Evolutionary conservation across 2,888 invertebrate genomes (phyloP).

Genomic region (Cryptocheilus praepositus): DNA sequence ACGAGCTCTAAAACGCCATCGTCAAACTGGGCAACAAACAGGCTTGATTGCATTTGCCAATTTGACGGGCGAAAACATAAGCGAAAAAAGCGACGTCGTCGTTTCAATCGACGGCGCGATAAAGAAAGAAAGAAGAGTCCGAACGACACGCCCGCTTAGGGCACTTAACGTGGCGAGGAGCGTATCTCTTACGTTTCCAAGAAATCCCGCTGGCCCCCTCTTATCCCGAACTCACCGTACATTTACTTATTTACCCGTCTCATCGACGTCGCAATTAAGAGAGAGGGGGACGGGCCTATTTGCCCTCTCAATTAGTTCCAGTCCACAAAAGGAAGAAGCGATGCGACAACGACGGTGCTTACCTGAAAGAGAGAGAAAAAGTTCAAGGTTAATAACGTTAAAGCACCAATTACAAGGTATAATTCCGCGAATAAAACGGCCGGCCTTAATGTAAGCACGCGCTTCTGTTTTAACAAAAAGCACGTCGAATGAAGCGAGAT

Average conservation of each 20-base stretch:
- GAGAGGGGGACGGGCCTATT: not conserved
- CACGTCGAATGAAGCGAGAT: constrained; percentile 6
- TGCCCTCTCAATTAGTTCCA: constrained; percentile 19
- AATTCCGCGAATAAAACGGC: constrained; percentile 8
- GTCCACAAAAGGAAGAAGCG: not conserved
- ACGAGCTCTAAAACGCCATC: too few species aligned
- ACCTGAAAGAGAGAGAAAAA: constrained; percentile 34
- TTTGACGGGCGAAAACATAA: too few species aligned
- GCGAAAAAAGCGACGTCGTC: too few species aligned
- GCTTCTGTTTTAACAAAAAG: not conserved
- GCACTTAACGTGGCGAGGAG: too few species aligned
- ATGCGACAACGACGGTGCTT: constrained; percentile 14
- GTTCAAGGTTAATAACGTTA: constrained; percentile 3
- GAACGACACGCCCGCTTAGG: too few species aligned
- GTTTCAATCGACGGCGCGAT: too few species aligned
- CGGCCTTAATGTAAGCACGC: not conserved
- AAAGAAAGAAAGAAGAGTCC: too few species aligned
- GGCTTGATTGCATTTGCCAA: too few species aligned
- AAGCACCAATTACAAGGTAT: constrained; percentile 16
- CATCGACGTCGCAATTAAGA: constrained; percentile 7
- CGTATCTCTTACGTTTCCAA: too few species aligned
- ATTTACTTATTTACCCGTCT: constrained; percentile 16
- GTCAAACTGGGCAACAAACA: too few species aligned
- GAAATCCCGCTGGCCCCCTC: constrained; percentile 14
- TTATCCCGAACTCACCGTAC: constrained; percentile 15